Percentiles rank a stretch among this genome's conserved stretches.
These are phyloP conservation scores for Siniperca chuatsi DNA, from an alignment of 2,113 vertebrate species.

Conservation along the genomic window DNA sequence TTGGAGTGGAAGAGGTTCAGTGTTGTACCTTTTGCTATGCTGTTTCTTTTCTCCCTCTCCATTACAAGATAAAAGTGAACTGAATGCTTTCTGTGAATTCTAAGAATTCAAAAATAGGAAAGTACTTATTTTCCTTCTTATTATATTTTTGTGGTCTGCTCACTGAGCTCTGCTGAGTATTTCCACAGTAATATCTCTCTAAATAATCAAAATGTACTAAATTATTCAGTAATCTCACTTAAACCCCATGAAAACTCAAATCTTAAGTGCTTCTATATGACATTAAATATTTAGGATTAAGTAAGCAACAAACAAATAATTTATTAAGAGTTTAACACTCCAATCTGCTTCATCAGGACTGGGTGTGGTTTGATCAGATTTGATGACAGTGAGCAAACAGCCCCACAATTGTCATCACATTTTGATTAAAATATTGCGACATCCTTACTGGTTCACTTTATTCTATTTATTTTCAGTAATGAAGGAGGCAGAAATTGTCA, in stretches of 20 bases:
- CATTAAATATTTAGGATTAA: neutral
- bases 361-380: neutral
- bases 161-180: neutral
- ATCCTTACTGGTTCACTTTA: neutral
- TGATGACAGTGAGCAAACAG: neutral
- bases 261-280: neutral
- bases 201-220: neutral
- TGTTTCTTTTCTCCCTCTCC: neutral
- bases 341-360: neutral
- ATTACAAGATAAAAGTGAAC: neutral
- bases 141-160: neutral
- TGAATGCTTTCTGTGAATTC: neutral
- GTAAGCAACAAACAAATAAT: too few relatives aligned
- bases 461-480: neutral
- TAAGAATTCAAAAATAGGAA: neutral
- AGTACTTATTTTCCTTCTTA: neutral
- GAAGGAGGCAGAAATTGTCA: neutral
- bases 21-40: neutral
- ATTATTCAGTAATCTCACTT: neutral
- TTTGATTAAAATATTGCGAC: neutral
- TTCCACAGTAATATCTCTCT: neutral
- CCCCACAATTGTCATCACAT: neutral
- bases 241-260: neutral
- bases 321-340: neutral
- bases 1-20: too few relatives aligned